A percentile compares a stretch with the other conserved stretches of the same genome.
These are phyloP conservation scores for Rhyzopertha dominica DNA, from an alignment of 1,140 invertebrate genomes.

Conservation along the genomic window DNA sequence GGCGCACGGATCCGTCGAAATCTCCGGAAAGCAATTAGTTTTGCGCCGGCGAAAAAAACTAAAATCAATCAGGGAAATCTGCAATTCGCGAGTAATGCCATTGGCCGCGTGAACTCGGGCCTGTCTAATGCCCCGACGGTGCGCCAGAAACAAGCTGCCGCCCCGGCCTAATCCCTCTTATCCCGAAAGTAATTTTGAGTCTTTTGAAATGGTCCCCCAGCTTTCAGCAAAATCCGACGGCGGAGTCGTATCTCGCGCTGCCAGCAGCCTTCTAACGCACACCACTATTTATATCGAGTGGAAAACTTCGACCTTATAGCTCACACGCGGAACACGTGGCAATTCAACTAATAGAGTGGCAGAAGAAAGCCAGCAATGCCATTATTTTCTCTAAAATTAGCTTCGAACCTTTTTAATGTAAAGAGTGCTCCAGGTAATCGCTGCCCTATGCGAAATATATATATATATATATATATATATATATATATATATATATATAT, in stretches of 20 bases:
- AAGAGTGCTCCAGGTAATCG: too few relatives aligned
- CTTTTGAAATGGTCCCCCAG: slow-evolving; percentile 47
- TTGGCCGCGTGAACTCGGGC: slow-evolving; percentile 38
- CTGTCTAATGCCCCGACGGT: slow-evolving; percentile 38
- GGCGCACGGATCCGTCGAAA: too few relatives aligned
- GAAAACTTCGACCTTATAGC: too few relatives aligned
- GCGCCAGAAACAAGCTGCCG: slow-evolving; percentile 43
- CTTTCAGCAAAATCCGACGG: slow-evolving; percentile 41
- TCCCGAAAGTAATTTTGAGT: slow-evolving; percentile 49
- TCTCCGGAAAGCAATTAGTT: slow-evolving; percentile 28
- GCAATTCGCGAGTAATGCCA: slow-evolving; percentile 36
- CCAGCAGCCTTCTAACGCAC: slow-evolving; percentile 24
- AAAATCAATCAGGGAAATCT: slow-evolving; percentile 36
- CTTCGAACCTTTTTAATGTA: too few relatives aligned
- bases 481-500: too few relatives aligned
- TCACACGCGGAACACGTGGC: too few relatives aligned
- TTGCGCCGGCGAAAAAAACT: slow-evolving; percentile 23
- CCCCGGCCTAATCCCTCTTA: slow-evolving; percentile 46
- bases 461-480: too few relatives aligned
- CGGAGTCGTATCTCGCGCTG: slow-evolving; percentile 38
- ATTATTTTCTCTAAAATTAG: too few relatives aligned
- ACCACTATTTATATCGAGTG: too few relatives aligned
- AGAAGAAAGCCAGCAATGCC: too few relatives aligned
- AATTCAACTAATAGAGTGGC: too few relatives aligned
- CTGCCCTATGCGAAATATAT: too few relatives aligned